Evolutionary conservation across 2,888 invertebrate species (phyloP).

Genomic region (Mythimna loreyi): DNA sequence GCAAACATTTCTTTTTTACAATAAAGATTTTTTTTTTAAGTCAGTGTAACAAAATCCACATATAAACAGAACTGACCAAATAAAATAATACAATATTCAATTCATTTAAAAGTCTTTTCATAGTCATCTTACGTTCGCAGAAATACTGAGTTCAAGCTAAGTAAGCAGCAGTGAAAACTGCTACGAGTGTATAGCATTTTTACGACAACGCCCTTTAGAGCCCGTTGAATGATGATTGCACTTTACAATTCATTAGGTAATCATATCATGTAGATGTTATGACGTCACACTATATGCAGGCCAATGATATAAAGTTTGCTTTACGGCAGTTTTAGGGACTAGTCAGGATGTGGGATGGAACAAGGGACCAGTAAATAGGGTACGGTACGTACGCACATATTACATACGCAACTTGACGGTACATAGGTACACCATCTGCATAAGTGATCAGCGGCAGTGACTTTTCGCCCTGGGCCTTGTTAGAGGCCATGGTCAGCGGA

Average conservation of each 20-base stretch:
- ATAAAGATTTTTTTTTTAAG: too few species aligned
- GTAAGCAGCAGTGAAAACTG: constrained; percentile 25
- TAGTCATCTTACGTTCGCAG: not conserved
- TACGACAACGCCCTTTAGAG: constrained; percentile 31
- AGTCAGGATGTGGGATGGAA: not conserved
- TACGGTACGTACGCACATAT: not conserved
- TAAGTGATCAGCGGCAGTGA: too few species aligned
- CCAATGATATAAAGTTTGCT: constrained; percentile 47
- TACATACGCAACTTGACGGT: not conserved
- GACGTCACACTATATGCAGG: constrained; percentile 39
- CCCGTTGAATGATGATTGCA: constrained; percentile 52
- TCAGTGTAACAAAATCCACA: too few species aligned
- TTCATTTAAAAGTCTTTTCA: not conserved
- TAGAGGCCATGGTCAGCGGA: too few species aligned
- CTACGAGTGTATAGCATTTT: constrained; percentile 39
- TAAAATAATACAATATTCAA: not conserved
- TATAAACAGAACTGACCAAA: too few species aligned
- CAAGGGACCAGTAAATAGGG: not conserved
- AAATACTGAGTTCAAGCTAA: constrained; percentile 24
- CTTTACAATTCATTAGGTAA: constrained; percentile 51
- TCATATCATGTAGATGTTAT: constrained; percentile 3
- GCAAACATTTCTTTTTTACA: too few species aligned
- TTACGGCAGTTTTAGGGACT: constrained; percentile 24
- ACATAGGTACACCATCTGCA: not conserved
- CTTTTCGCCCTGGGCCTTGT: too few species aligned